Conservation (phyloP, 2,888 invertebrate species). For the Mythimna albipuncta region DNA sequence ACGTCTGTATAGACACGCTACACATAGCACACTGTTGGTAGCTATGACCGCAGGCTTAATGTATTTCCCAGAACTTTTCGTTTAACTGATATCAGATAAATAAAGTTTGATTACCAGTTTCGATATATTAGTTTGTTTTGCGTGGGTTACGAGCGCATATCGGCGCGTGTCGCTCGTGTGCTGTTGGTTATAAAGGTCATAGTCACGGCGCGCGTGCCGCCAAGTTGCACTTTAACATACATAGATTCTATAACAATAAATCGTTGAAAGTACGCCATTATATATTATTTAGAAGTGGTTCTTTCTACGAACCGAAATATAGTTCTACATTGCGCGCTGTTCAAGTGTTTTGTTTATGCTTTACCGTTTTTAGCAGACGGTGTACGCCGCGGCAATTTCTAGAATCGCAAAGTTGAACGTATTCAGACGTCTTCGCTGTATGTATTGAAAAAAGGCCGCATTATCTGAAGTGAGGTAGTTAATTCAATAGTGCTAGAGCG, state of each 20-base stretch:
- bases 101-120: conserved; percentile 73
- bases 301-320: conserved; percentile 22
- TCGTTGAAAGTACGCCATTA: conserved; percentile 33
- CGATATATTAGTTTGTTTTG: conserved; percentile 70
- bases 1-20: conserved; percentile 13
- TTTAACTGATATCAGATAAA: conserved; percentile 71
- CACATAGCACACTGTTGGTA: conserved; percentile 36
- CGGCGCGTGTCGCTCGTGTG: conserved; percentile 56
- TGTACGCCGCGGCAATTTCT: conserved; percentile 42
- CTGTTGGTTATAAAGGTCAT: conserved; percentile 67
- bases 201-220: conserved; percentile 39
- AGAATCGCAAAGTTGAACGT: conserved; percentile 37
- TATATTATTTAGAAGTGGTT: conserved; percentile 38
- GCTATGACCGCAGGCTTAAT: conserved; percentile 39
- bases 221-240: conserved; percentile 33
- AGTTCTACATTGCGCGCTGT: conserved; percentile 50
- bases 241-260: conserved; percentile 36
- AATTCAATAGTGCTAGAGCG: conserved; percentile 64
- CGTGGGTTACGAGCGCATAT: conserved; percentile 57
- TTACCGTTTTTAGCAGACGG: conserved; percentile 32
- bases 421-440: conserved; percentile 54
- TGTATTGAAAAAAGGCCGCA: conserved; percentile 64
- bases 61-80: conserved; percentile 58
- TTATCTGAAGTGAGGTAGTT: conserved; percentile 61
- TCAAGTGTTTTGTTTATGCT: conserved; percentile 57